Conservation (phyloP, 2,888 invertebrate species). For the Polyommatus iphigenia region DNA sequence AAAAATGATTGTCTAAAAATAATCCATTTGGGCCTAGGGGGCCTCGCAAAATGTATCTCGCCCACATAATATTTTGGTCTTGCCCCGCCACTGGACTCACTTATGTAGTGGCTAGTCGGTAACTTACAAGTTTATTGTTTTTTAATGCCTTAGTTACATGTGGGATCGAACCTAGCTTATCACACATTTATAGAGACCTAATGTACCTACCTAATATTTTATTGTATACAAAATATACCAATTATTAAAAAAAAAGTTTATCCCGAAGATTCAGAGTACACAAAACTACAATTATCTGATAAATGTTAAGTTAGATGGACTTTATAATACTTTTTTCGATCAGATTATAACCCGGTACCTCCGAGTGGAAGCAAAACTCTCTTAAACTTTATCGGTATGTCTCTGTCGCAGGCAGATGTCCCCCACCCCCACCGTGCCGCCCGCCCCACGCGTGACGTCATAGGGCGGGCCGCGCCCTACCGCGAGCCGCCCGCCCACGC, state of each 20-base stretch:
- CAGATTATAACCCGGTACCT: background rate
- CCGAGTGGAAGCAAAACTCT: slow-evolving; percentile 15
- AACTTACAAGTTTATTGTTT: too few relatives aligned
- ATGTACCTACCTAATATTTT: background rate
- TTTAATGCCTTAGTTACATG: too few relatives aligned
- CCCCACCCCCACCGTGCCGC: slow-evolving; percentile 32
- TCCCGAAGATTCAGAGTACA: background rate
- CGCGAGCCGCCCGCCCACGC: slow-evolving; percentile 14
- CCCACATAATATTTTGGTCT: too few relatives aligned
- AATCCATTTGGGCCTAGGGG: too few relatives aligned
- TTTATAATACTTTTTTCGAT: background rate
- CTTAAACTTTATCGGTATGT: slow-evolving; percentile 27
- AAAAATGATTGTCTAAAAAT: too few relatives aligned
- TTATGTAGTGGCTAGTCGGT: background rate
- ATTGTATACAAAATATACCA: background rate
- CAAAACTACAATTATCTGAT: background rate
- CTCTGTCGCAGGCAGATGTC: slow-evolving; percentile 25
- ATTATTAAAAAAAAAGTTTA: too few relatives aligned
- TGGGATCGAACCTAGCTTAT: background rate
- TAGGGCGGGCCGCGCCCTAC: slow-evolving; percentile 51
- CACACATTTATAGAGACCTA: background rate
- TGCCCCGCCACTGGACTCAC: too few relatives aligned
- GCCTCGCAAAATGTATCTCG: too few relatives aligned
- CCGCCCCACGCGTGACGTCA: slow-evolving; percentile 53
- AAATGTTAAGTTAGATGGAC: background rate